Conservation (phyloP, 2,797 vertebrate species). For the Onychomys torridus region DNA sequence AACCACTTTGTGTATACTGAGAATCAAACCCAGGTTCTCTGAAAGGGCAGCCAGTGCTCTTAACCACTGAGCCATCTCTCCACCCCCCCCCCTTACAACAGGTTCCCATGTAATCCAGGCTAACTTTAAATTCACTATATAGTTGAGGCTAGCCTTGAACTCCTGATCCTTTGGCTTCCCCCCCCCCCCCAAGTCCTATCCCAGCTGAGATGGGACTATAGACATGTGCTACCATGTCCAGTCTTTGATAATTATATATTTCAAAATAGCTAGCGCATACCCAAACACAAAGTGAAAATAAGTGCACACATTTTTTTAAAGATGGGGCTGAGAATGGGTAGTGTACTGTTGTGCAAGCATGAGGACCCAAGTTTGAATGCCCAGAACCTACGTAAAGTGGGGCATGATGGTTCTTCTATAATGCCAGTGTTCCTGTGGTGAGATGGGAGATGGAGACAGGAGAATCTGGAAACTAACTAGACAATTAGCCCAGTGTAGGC, state of each 20-base stretch:
- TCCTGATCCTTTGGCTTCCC: background rate
- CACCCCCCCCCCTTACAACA: background rate
- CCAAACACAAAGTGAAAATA: background rate
- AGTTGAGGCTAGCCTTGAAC: background rate
- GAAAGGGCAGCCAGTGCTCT: background rate
- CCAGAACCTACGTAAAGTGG: background rate
- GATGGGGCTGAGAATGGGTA: background rate
- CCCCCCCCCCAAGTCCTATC: background rate
- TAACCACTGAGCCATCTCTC: background rate
- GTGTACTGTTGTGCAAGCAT: fast-evolving
- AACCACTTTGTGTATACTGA: background rate
- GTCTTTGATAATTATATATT: background rate
- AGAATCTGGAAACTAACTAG: background rate
- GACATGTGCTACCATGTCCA: background rate
- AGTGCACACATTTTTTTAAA: background rate
- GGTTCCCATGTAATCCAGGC: background rate
- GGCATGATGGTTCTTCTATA: background rate
- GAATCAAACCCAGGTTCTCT: background rate
- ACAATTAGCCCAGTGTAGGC: background rate
- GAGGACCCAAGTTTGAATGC: background rate
- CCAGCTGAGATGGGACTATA: background rate
- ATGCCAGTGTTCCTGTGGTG: background rate
- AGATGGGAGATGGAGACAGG: background rate
- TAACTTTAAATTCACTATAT: background rate
- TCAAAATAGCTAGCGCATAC: background rate